Percentiles rank a stretch among this genome's conserved stretches.
Evolutionary conservation across 2,888 invertebrate species (phyloP).

Genomic region (Heliconius aoede): DNA sequence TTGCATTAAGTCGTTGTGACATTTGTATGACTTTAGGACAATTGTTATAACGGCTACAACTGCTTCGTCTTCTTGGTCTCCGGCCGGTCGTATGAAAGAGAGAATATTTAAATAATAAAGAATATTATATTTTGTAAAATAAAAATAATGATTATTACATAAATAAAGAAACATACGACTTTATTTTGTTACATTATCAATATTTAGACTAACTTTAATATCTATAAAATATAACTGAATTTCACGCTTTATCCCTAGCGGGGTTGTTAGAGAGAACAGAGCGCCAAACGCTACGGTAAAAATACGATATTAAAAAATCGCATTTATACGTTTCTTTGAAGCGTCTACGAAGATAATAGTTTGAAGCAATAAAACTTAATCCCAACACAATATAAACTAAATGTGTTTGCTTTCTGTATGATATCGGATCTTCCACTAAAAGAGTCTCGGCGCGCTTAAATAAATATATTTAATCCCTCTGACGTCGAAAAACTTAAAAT

Average conservation of each 20-base stretch:
- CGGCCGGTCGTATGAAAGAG: too few relatives aligned
- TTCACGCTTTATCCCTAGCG: too few relatives aligned
- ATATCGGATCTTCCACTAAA: slow-evolving; percentile 34
- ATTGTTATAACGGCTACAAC: too few relatives aligned
- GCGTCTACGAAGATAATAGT: slow-evolving; percentile 13
- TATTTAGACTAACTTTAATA: background rate
- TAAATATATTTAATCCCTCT: slow-evolving; percentile 28
- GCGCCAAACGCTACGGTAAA: too few relatives aligned
- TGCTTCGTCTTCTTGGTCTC: too few relatives aligned
- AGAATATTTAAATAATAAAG: background rate
- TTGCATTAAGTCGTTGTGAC: background rate
- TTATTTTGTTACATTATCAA: background rate
- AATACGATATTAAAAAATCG: background rate
- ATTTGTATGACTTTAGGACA: background rate
- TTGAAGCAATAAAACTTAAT: slow-evolving; percentile 35
- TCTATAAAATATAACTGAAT: background rate
- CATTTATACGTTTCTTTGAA: background rate
- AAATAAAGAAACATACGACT: too few relatives aligned
- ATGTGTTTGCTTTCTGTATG: slow-evolving; percentile 46
- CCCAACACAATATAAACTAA: slow-evolving; percentile 33
- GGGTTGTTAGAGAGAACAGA: too few relatives aligned
- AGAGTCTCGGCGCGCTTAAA: slow-evolving; percentile 40
- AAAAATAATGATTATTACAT: background rate
- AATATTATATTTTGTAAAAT: background rate
- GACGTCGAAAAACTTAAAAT: slow-evolving; percentile 2